Evolutionary conservation across 2,113 vertebrate species (phyloP).

Genomic region (Acanthochromis polyacanthus): DNA sequence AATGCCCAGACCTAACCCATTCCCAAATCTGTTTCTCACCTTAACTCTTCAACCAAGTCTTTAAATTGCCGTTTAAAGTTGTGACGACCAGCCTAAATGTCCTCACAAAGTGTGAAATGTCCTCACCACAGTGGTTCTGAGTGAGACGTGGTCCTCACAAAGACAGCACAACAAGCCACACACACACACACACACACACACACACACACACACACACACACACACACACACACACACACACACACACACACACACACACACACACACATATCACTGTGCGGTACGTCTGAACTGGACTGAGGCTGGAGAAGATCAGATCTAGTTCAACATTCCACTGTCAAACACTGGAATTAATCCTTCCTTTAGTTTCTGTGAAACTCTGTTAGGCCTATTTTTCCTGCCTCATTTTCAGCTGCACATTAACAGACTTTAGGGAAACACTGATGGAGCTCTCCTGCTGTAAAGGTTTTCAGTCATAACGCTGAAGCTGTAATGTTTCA

Average conservation of each 20-base stretch:
- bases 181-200: neutral
- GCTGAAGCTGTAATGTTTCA: slow-evolving; percentile 7
- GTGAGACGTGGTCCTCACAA: no score
- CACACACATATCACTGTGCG: neutral
- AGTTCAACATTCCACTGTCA: slow-evolving; percentile 57
- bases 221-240: no score
- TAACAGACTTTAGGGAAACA: slow-evolving; percentile 3
- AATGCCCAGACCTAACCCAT: no score
- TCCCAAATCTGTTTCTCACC: no score
- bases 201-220: neutral
- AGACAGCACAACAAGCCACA: neutral
- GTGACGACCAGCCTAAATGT: no score
- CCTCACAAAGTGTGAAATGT: no score
- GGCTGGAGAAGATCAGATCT: neutral
- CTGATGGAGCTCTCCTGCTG: slow-evolving; percentile 13
- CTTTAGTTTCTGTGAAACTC: slow-evolving; percentile 88
- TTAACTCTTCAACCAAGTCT: no score
- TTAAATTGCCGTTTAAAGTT: no score
- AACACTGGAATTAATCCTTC: slow-evolving; percentile 66
- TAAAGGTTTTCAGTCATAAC: neutral
- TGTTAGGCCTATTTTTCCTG: slow-evolving; percentile 30
- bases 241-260: no score
- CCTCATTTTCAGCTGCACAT: slow-evolving; percentile 21
- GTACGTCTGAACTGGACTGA: slow-evolving; percentile 44
- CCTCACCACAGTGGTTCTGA: no score